Evolutionary conservation across 2,797 vertebrate species (phyloP).

Genomic region (Sebastes reedi): DNA sequence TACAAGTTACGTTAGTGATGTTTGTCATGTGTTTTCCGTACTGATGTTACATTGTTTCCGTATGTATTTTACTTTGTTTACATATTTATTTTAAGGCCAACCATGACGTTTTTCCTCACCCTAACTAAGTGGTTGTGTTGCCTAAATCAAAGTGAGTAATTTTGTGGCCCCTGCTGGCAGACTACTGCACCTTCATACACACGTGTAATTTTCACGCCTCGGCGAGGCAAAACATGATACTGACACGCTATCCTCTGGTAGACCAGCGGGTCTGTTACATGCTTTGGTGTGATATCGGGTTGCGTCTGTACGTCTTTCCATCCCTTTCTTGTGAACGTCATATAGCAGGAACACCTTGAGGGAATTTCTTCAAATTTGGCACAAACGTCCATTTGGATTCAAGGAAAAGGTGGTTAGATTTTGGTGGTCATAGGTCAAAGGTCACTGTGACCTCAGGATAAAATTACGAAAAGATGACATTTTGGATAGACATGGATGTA

Average conservation of each 20-base stretch:
- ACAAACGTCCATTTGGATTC: neutral
- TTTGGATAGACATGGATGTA: too few species aligned
- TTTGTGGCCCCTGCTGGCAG: too few species aligned
- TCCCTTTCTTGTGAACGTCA: neutral
- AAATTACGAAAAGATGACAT: accelerated
- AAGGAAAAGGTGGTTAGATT: neutral
- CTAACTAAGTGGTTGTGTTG: neutral
- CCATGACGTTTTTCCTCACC: neutral
- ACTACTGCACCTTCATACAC: too few species aligned
- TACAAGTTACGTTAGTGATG: neutral
- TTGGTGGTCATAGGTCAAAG: too few species aligned
- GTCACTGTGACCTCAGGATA: too few species aligned
- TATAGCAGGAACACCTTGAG: neutral
- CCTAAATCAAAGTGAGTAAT: too few species aligned
- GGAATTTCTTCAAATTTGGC: neutral
- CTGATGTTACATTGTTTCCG: neutral
- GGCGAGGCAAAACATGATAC: neutral
- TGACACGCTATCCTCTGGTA: neutral
- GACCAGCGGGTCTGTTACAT: neutral
- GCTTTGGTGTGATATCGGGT: neutral
- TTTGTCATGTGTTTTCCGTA: neutral
- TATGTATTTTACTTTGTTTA: neutral
- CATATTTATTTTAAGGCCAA: neutral
- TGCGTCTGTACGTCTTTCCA: neutral
- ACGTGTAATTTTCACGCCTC: neutral